These are phyloP conservation scores for Thumatha senex DNA, from an alignment of 2,888 invertebrate species.

Conservation along the genomic window DNA sequence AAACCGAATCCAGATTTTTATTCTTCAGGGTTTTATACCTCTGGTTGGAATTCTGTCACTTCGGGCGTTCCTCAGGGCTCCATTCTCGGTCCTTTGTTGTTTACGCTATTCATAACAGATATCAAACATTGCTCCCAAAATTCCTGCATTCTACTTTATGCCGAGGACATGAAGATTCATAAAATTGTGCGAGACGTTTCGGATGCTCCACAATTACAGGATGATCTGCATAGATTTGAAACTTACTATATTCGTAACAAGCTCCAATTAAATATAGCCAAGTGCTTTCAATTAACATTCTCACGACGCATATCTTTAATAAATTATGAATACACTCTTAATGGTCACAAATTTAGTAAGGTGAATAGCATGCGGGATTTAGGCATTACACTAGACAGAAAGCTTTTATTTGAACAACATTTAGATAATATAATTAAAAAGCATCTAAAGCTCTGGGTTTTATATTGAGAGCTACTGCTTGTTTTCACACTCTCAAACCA, in stretches of 20 bases:
- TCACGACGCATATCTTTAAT: not conserved
- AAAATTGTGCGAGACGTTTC: not conserved
- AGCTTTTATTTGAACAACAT: not conserved
- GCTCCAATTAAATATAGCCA: not conserved
- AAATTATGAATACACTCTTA: not conserved
- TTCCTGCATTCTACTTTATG: not conserved
- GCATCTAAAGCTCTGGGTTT: not conserved
- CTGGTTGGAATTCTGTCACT: not conserved
- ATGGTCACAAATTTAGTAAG: no score
- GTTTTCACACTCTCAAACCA: not conserved
- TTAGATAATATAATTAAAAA: not conserved
- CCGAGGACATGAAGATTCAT: not conserved
- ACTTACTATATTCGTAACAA: not conserved
- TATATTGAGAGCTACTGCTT: not conserved
- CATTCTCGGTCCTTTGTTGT: not conserved
- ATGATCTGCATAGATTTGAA: not conserved
- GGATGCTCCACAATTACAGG: not conserved
- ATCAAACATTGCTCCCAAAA: not conserved
- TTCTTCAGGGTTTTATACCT: not conserved
- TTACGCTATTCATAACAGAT: not conserved
- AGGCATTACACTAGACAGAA: no score
- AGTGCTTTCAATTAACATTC: not conserved
- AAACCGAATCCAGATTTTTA: not conserved
- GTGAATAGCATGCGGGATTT: not conserved
- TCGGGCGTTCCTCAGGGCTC: not conserved